These are phyloP conservation scores for Loris lydekkerianus DNA, from an alignment of 2,797 vertebrate species.

Conservation along the genomic window DNA sequence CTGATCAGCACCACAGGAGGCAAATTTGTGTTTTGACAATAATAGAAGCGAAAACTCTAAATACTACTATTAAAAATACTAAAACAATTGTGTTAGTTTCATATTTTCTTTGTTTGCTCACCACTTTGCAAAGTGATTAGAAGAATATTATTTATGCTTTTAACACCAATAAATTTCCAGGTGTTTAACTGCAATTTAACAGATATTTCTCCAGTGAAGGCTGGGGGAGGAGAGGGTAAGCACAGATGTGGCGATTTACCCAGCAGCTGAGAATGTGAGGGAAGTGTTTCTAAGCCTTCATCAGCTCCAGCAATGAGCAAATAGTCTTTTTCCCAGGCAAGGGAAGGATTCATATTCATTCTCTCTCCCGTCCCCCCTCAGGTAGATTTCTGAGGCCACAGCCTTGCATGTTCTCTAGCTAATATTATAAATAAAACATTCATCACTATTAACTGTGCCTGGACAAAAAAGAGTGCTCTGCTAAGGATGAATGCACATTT, in stretches of 20 bases:
- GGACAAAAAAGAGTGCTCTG: background rate
- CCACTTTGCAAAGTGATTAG: background rate
- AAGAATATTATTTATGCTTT: background rate
- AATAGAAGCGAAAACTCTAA: conserved; percentile 51
- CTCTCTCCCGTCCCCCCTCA: background rate
- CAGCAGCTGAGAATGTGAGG: background rate
- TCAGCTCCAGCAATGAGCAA: background rate
- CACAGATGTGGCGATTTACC: background rate
- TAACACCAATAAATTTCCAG: background rate
- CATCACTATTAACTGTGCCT: conserved; percentile 59
- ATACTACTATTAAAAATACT: conserved; percentile 30
- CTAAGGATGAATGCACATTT: background rate
- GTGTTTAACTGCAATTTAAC: background rate
- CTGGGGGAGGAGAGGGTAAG: background rate
- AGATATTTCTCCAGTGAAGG: background rate
- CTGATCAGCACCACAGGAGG: conserved; percentile 39
- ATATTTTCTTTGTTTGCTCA: background rate
- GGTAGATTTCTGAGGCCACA: conserved; percentile 56
- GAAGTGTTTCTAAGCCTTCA: background rate
- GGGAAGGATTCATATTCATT: background rate
- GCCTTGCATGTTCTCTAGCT: conserved; percentile 52
- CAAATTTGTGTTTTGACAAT: conserved; percentile 51
- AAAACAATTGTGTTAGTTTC: background rate
- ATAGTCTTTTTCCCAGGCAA: background rate
- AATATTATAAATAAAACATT: conserved; percentile 72